A percentile compares a stretch with the other conserved stretches of the same genome.
phyloP scores from a whole-genome alignment of 2,113 vertebrate genomes.

The Mionectes macconnelli region DNA sequence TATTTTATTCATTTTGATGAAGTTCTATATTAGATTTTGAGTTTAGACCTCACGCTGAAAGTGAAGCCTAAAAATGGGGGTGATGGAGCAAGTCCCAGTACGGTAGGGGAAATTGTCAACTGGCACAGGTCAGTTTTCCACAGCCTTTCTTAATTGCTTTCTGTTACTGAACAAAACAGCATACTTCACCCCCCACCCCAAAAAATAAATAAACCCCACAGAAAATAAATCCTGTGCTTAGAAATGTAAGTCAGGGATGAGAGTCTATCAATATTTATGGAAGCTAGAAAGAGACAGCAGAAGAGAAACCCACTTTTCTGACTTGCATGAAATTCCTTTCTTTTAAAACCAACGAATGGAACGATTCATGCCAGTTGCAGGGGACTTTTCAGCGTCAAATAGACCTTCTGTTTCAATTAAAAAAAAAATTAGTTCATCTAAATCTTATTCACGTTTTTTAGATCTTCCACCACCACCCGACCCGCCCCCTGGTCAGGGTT shows the following conservation, averaged over 20 bases:
- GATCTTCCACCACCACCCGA: constrained; percentile 99
- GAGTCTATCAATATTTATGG: not conserved
- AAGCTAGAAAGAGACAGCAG: not conserved
- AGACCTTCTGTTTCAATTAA: constrained; percentile 57
- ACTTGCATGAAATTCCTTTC: not conserved
- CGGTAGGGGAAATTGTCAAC: not conserved
- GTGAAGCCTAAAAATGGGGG: not conserved
- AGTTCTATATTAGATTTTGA: not conserved
- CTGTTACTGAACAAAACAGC: not conserved
- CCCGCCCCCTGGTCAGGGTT: constrained; percentile 93
- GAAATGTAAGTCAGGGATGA: not conserved
- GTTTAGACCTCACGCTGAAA: not conserved
- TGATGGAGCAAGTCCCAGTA: not conserved
- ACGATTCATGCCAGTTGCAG: not conserved
- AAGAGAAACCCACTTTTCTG: not conserved
- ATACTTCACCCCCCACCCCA: no score
- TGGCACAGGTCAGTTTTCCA: not conserved
- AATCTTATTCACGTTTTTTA: constrained; percentile 81
- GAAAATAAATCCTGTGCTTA: not conserved
- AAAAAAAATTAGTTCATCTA: constrained; percentile 63
- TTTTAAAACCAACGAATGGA: not conserved
- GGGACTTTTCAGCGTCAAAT: constrained; percentile 9
- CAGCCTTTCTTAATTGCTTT: not conserved
- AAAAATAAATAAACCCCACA: not conserved
- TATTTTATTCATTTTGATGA: not conserved